Conservation (phyloP, 2,113 vertebrate species). For the Acrocephalus arundinaceus region DNA sequence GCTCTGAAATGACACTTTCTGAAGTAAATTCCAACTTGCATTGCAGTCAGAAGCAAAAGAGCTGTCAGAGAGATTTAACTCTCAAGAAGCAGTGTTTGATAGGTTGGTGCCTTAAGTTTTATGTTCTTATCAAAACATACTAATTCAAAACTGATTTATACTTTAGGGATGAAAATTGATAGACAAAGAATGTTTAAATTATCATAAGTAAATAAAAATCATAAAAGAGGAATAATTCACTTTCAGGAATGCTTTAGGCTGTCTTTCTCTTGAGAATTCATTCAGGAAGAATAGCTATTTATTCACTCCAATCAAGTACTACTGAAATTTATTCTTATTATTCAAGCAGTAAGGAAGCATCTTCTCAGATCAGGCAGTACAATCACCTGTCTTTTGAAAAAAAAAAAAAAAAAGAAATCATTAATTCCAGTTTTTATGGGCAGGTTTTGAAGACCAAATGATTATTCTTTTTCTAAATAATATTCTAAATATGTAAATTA, state of each 20-base stretch:
- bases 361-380: neutral
- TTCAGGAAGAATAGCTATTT: neutral
- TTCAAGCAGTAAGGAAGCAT: neutral
- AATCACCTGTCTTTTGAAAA: neutral
- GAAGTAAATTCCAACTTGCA: neutral
- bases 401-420: neutral
- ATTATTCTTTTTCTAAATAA: neutral
- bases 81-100: neutral
- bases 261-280: neutral
- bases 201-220: neutral
- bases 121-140: neutral
- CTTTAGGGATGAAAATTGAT: neutral
- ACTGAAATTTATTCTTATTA: neutral
- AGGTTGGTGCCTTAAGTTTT: neutral
- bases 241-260: neutral
- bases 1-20: neutral
- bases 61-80: constrained; percentile 10
- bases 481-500: neutral
- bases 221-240: neutral
- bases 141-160: constrained; percentile 7
- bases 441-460: neutral
- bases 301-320: neutral
- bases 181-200: neutral
- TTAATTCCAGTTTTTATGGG: neutral
- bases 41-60: neutral